Base-by-base conservation (phyloP, 2,888 invertebrate genomes). In the Acleris cristana region DNA sequence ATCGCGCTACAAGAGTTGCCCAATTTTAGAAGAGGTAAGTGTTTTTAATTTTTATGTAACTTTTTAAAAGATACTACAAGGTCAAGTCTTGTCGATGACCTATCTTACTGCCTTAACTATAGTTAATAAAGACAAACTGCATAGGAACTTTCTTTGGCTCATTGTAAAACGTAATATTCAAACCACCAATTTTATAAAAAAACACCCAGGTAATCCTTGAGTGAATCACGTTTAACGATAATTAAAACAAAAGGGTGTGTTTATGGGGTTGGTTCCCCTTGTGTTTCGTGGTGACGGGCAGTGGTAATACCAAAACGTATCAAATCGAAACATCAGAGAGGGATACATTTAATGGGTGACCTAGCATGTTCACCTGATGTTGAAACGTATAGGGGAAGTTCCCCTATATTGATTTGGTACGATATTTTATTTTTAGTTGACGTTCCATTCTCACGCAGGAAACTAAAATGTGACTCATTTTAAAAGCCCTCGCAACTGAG, bases 1-100 rank as follows among this genome's bases (percentile, higher is more conserved):
- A 73, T 95, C 95, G 77, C 95, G 97, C 72, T 96, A 97, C 74
- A 95, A 96, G 78, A 97, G 97, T 78, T 97, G 97, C 84, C 97
- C 97, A 56, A 95, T 96, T 71, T 93, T 97, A 73, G 95, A 96
- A 93, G 95, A 95, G 89, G 90, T 93, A 84, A 84, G 91, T 74
- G 21, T 54, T 64, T 60, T 69, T 51, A 48, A n/a, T n/a, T n/a
- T 54, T 3, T 54, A 18, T 0, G 0, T 30, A 18, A 18, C 7
- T 45, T 48, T 48, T 16, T 5, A 5, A 6, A 16, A 14, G 16
- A 44, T 44, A 44, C 14, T 44, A 44, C 16, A 34, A 34, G 34
- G 5, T 14, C 40, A 14, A 14, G 4, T 40, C 12, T 34, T 14
- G 12, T 7, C 40, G 40, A 14, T 4, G n/a, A n/a, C n/a, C n/a